Evolutionary conservation across 2,888 invertebrate species (phyloP).

Genomic region (Drosophila colorata): DNA sequence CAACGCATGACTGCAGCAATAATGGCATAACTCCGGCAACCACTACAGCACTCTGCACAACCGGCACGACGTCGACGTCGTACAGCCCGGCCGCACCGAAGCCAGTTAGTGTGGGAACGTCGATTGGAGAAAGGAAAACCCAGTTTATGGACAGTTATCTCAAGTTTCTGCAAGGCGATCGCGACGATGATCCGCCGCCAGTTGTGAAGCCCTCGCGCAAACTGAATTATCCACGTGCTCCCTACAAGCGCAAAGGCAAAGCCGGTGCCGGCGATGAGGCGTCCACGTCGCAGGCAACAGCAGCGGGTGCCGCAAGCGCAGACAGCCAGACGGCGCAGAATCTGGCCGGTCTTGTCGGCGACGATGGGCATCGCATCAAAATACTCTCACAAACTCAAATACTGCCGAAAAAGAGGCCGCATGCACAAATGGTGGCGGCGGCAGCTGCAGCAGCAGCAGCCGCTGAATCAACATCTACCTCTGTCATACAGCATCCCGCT

Average conservation of each 20-base stretch:
- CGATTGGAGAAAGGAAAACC: slow-evolving; percentile 84
- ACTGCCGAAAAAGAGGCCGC: slow-evolving; percentile 85
- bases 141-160: slow-evolving; percentile 95
- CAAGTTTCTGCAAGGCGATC: slow-evolving; percentile 91
- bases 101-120: slow-evolving; percentile 80
- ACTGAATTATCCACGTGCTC: slow-evolving; percentile 81
- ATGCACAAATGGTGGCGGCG: slow-evolving; percentile 85
- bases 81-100: slow-evolving; percentile 77
- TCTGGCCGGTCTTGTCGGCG: slow-evolving; percentile 70
- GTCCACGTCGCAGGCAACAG: slow-evolving; percentile 55
- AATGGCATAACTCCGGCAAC: slow-evolving; percentile 50
- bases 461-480: slow-evolving; percentile 84
- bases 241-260: slow-evolving; percentile 70
- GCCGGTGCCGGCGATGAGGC: slow-evolving; percentile 65
- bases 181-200: slow-evolving; percentile 93
- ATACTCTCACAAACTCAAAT: slow-evolving; percentile 85
- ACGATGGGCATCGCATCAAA: slow-evolving; percentile 84
- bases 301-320: slow-evolving; percentile 36
- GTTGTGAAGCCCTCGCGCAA: slow-evolving; percentile 84
- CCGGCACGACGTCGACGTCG: slow-evolving; percentile 28
- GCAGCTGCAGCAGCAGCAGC: slow-evolving; percentile 77
- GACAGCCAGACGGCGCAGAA: slow-evolving; percentile 52
- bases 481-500: slow-evolving; percentile 80
- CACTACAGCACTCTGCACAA: slow-evolving; percentile 26
- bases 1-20: slow-evolving; percentile 55